Conservation (phyloP, 2,888 invertebrate species). For the Plusia festucae region DNA sequence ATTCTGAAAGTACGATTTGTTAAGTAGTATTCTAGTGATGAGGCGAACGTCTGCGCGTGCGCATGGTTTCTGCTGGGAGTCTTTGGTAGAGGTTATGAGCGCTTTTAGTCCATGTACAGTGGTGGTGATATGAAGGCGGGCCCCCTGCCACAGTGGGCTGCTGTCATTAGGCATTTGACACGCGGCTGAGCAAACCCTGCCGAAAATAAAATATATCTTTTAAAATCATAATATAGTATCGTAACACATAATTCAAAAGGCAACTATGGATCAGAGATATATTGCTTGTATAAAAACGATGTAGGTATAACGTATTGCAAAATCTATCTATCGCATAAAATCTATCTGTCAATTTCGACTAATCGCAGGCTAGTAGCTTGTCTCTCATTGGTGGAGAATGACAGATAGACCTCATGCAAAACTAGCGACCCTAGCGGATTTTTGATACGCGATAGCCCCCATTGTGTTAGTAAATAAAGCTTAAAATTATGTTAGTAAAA, state of each 20-base stretch:
- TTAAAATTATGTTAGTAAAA: no score
- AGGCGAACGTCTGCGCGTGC: slow-evolving; percentile 69
- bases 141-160: slow-evolving; percentile 71
- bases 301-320: no score
- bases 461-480: no score
- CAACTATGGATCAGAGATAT: background rate
- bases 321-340: no score
- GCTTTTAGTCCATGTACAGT: slow-evolving; percentile 57
- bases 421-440: no score
- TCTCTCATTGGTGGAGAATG: no score
- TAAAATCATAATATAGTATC: background rate
- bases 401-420: no score
- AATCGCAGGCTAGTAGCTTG: no score
- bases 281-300: no score
- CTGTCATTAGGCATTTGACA: slow-evolving; percentile 74
- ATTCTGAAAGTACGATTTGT: slow-evolving; percentile 65
- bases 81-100: slow-evolving; percentile 53
- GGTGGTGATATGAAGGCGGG: slow-evolving; percentile 67
- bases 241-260: no score
- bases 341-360: no score
- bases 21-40: slow-evolving; percentile 67
- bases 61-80: slow-evolving; percentile 64
- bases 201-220: background rate
- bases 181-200: slow-evolving; percentile 81
- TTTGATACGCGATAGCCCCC: no score